phyloP scores from a whole-genome alignment of 2,797 vertebrate species.

The Poliocrania exsul region DNA sequence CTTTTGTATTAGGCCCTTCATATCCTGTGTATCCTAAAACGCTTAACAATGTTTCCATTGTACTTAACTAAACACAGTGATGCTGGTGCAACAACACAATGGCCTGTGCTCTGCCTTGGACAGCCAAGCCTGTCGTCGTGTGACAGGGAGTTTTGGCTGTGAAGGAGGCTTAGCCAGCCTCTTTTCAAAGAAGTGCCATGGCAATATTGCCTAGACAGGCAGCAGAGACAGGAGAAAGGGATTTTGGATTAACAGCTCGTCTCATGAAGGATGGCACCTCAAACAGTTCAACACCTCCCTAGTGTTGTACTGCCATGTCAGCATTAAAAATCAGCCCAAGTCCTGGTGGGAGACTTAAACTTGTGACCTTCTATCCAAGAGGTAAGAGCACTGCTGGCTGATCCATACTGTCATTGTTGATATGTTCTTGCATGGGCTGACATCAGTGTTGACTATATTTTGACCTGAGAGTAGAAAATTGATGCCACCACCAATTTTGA shows the following conservation, averaged over 20 bases:
- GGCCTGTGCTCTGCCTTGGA: conserved; percentile 22
- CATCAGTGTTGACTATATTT: conserved; percentile 36
- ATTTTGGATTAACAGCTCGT: conserved; percentile 69
- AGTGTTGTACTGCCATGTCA: background rate
- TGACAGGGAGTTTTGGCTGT: background rate
- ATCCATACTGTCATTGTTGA: conserved; percentile 25
- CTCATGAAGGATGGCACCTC: conserved; percentile 29
- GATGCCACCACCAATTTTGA: conserved; percentile 28
- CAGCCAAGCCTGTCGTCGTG: accelerated
- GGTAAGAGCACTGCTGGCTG: conserved; percentile 23
- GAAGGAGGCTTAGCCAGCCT: conserved; percentile 8
- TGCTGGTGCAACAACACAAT: conserved; percentile 44
- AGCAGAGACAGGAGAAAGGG: background rate
- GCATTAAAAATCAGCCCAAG: conserved; percentile 29
- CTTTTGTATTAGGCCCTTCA: conserved; percentile 20
- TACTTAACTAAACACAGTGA: conserved; percentile 59
- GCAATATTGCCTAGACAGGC: background rate
- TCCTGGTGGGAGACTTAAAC: conserved; percentile 66
- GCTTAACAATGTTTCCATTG: conserved; percentile 49
- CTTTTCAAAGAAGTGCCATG: background rate
- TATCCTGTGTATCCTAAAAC: conserved; percentile 18
- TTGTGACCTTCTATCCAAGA: conserved; percentile 49
- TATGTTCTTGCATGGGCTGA: background rate
- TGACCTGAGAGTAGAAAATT: conserved; percentile 62
- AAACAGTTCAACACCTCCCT: conserved; percentile 34